Evolutionary conservation across 2,797 vertebrate species (phyloP).

Genomic region (Adrianichthys oophorus): DNA sequence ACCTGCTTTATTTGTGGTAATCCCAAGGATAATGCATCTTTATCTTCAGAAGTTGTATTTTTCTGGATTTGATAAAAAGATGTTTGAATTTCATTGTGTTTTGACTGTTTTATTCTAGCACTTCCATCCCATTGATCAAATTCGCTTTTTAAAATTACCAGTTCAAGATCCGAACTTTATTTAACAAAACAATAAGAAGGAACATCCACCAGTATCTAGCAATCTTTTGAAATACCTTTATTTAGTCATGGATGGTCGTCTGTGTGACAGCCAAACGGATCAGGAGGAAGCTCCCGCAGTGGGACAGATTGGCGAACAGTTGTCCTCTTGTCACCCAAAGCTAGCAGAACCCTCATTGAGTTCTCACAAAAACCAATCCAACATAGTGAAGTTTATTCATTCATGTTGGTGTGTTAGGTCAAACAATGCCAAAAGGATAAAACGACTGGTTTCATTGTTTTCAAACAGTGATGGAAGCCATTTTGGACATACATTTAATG

Average conservation of each 20-base stretch:
- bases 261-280: slow-evolving; percentile 23
- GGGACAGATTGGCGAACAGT: slow-evolving; percentile 46
- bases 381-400: background rate
- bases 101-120: slow-evolving; percentile 13
- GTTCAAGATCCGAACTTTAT: no score
- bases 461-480: no score
- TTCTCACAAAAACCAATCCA: slow-evolving; percentile 7
- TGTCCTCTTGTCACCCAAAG: slow-evolving; percentile 11
- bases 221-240: no score
- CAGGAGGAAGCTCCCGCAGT: slow-evolving; percentile 39
- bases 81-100: slow-evolving; percentile 63
- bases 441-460: no score
- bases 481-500: no score
- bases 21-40: slow-evolving; percentile 70
- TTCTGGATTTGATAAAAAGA: slow-evolving; percentile 77
- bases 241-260: no score
- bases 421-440: background rate
- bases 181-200: no score
- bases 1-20: slow-evolving; percentile 79
- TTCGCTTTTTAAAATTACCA: background rate
- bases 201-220: no score
- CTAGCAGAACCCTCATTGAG: slow-evolving; percentile 9
- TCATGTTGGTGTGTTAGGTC: background rate
- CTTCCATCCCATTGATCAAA: background rate
- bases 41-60: slow-evolving; percentile 75